Base-by-base conservation (phyloP, 2,888 invertebrate genomes). In the Homarus gammarus region DNA sequence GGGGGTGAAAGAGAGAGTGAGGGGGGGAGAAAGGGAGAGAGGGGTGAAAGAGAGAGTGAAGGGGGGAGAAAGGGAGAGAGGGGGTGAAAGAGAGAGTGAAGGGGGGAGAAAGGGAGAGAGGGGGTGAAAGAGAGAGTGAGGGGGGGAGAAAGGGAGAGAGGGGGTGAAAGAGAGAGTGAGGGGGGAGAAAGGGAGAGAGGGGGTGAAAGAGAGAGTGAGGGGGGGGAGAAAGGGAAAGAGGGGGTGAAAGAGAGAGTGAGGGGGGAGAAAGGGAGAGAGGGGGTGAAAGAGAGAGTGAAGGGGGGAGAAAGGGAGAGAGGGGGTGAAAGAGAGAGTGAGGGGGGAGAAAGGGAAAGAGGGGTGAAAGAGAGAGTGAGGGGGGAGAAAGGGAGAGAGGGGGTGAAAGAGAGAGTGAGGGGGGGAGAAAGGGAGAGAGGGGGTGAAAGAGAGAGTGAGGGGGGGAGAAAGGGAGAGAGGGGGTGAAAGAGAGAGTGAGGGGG, bases 361-460 rank as follows among this genome's bases (percentile, higher is more conserved):
- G n/a, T n/a, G n/a, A n/a, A n/a, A n/a, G n/a, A n/a, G n/a, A n/a
- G n/a, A n/a, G n/a, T n/a, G n/a, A n/a, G n/a, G n/a, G n/a, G n/a
- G n/a, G n/a, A 44, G 22, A 64, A 64, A 64, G 22, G 5, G 22
- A 64, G 22, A 10, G 31, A 64, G 5, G 18, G 56, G 18, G 56
- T 10, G 56, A 56, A 56, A 56, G 56, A 56, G 56, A 56, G 56
- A 56, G 56, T 56, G 56, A 56, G 56, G 56, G 56, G 56, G 56
- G 56, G 18, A 44, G 22, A 64, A 64, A 64, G 22, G 5, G 22
- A 64, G 22, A 10, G 31, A 64, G 5, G 56, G 56, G 56, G 18
- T n/a, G n/a, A n/a, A n/a, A n/a, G n/a, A n/a, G n/a, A n/a, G n/a
- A n/a, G n/a, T n/a, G n/a, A n/a, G n/a, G n/a, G n/a, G n/a, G n/a